phyloP scores from a whole-genome alignment of 2,113 vertebrate species.

The Thamnophis sirtalis region DNA sequence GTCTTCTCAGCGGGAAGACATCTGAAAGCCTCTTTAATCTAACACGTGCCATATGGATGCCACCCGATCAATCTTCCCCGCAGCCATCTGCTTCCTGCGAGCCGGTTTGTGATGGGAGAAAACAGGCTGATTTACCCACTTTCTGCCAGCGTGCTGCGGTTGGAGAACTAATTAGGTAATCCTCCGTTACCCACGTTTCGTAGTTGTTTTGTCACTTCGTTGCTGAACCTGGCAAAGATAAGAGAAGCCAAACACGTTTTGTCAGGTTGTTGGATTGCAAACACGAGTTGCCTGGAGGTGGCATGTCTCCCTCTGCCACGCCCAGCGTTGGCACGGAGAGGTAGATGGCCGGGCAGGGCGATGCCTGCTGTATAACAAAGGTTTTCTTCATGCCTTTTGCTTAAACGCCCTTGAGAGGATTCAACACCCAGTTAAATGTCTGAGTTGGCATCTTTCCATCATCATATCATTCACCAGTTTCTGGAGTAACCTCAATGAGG shows the following conservation, averaged over 20 bases:
- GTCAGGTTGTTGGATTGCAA: neutral
- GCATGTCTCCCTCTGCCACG: neutral
- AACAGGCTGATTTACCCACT: neutral
- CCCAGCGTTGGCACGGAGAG: neutral
- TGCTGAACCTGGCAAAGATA: neutral
- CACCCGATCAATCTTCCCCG: neutral
- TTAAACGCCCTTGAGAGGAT: too few species aligned
- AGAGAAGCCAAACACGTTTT: neutral
- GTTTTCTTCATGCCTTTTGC: neutral
- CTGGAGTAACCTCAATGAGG: neutral
- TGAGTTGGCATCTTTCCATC: neutral
- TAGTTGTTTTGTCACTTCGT: neutral
- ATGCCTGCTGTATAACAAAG: neutral
- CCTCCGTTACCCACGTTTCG: neutral
- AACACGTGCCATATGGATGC: neutral
- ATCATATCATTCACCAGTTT: neutral
- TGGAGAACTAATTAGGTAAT: neutral
- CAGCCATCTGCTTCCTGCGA: neutral
- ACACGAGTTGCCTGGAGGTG: neutral
- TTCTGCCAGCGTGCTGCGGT: neutral
- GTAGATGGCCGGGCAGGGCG: neutral
- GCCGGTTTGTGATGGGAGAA: neutral
- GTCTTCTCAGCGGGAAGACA: neutral
- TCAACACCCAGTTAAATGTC: too few species aligned
- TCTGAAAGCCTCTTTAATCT: neutral